Evolutionary conservation across 2,888 invertebrate genomes (phyloP).

Genomic region (Crematogaster levior): DNA sequence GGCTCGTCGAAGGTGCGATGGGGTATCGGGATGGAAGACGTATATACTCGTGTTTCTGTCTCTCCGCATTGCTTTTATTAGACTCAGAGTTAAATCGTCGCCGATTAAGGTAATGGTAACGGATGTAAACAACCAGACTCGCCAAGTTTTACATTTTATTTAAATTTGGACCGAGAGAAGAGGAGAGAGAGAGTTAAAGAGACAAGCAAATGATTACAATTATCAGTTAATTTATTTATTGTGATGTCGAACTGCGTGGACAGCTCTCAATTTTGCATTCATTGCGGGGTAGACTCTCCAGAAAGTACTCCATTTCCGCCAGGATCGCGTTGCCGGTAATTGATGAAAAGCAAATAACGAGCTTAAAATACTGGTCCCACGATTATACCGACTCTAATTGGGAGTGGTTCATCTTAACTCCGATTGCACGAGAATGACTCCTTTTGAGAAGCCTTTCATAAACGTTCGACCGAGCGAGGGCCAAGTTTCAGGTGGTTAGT

Average conservation of each 20-base stretch:
- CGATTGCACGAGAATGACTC: neutral
- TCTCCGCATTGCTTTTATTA: slow-evolving; percentile 38
- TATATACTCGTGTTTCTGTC: slow-evolving; percentile 30
- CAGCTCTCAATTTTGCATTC: slow-evolving; percentile 49
- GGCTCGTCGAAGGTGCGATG: slow-evolving; percentile 30
- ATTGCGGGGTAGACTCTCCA: slow-evolving; percentile 11
- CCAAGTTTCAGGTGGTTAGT: slow-evolving; percentile 49
- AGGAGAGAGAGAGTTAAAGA: neutral
- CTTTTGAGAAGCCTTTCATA: slow-evolving; percentile 28
- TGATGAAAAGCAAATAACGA: slow-evolving; percentile 61
- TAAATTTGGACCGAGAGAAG: neutral
- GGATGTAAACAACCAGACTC: slow-evolving; percentile 52
- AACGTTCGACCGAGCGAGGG: slow-evolving; percentile 25
- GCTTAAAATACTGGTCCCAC: slow-evolving; percentile 56
- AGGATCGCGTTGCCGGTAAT: slow-evolving; percentile 53
- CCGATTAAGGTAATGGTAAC: slow-evolving; percentile 65
- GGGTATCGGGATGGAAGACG: slow-evolving; percentile 36
- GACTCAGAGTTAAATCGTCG: slow-evolving; percentile 58
- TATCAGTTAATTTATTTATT: slow-evolving; percentile 54
- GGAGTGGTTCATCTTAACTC: slow-evolving; percentile 44
- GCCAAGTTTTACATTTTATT: slow-evolving; percentile 37
- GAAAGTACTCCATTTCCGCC: slow-evolving; percentile 33
- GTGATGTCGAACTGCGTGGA: slow-evolving; percentile 5
- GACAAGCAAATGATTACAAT: slow-evolving; percentile 55
- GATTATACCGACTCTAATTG: slow-evolving; percentile 32